Evolutionary conservation across 2,113 vertebrate genomes (phyloP).

Genomic region (Hymenochirus boettgeri): DNA sequence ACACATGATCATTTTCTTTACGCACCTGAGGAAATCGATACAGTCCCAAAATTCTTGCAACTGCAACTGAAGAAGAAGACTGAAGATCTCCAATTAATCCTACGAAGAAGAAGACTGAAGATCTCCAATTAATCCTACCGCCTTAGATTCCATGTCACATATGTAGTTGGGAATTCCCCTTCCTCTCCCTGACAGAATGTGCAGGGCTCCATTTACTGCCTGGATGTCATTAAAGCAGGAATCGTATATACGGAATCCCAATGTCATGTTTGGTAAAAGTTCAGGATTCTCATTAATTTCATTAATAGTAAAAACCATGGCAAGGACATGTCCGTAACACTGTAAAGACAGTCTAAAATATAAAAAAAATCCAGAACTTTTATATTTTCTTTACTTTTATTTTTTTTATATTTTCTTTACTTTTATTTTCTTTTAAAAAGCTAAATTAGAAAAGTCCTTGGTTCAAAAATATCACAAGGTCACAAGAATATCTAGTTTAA

Average conservation of each 20-base stretch:
- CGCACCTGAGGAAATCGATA: slow-evolving; percentile 37
- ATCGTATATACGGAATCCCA: slow-evolving; percentile 37
- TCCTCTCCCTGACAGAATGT: slow-evolving; percentile 16
- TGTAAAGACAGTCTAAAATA: too few relatives aligned
- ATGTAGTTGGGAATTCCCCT: slow-evolving; percentile 8
- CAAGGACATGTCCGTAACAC: background rate
- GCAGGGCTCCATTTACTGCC: slow-evolving; percentile 3
- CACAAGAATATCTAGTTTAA: too few relatives aligned
- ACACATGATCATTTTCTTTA: too few relatives aligned
- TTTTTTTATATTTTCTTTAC: too few relatives aligned
- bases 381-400: too few relatives aligned
- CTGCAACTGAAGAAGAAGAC: slow-evolving; percentile 20
- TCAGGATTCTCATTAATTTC: slow-evolving; percentile 16
- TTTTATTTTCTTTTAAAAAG: too few relatives aligned
- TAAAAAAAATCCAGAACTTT: too few relatives aligned
- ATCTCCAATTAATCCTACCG: slow-evolving; percentile 25
- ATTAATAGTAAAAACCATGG: slow-evolving; percentile 33
- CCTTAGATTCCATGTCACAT: slow-evolving; percentile 1
- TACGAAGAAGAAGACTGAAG: too few relatives aligned
- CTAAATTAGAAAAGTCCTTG: too few relatives aligned
- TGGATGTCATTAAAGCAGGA: slow-evolving; percentile 5
- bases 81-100: slow-evolving; percentile 19
- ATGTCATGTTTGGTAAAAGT: slow-evolving; percentile 25
- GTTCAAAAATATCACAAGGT: too few relatives aligned
- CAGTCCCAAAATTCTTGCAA: slow-evolving; percentile 18